Conservation (phyloP, 2,888 invertebrate species). For the Caenorhabditis sinica region DNA sequence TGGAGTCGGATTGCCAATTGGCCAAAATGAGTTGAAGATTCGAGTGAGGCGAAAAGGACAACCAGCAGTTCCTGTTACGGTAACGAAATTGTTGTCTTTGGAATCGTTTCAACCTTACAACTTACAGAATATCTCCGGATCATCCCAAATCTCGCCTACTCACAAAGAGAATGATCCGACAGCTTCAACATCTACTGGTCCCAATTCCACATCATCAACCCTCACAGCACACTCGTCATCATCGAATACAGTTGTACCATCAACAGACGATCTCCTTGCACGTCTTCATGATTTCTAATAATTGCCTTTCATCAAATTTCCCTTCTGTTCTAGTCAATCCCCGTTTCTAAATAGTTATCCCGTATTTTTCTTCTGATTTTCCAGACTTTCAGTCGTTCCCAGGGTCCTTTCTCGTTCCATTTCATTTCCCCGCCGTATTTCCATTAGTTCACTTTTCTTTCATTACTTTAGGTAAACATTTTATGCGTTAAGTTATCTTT, state of each 20-base stretch:
- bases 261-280: conserved; percentile 68
- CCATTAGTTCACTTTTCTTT: conserved; percentile 28
- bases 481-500: conserved; percentile 1
- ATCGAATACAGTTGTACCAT: conserved; percentile 40
- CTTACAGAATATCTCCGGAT: conserved; percentile 30
- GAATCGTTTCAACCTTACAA: neutral
- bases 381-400: neutral
- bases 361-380: neutral
- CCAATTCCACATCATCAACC: conserved; percentile 30
- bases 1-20: conserved; percentile 54
- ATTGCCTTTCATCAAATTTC: neutral
- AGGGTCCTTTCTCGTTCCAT: conserved; percentile 22
- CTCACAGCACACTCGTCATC: conserved; percentile 22
- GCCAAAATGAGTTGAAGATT: conserved; percentile 59
- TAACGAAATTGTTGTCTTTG: conserved; percentile 25
- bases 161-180: conserved; percentile 66
- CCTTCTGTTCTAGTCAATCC: conserved; percentile 37
- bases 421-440: conserved; percentile 27
- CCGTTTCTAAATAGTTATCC: neutral
- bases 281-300: conserved; percentile 57
- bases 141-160: conserved; percentile 64
- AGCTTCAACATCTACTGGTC: conserved; percentile 5
- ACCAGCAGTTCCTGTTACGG: conserved; percentile 70
- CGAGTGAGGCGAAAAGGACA: conserved; percentile 71
- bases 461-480: conserved; percentile 19